Evolutionary conservation across 2,797 vertebrate species (phyloP).

Genomic region (Microchirus variegatus): DNA sequence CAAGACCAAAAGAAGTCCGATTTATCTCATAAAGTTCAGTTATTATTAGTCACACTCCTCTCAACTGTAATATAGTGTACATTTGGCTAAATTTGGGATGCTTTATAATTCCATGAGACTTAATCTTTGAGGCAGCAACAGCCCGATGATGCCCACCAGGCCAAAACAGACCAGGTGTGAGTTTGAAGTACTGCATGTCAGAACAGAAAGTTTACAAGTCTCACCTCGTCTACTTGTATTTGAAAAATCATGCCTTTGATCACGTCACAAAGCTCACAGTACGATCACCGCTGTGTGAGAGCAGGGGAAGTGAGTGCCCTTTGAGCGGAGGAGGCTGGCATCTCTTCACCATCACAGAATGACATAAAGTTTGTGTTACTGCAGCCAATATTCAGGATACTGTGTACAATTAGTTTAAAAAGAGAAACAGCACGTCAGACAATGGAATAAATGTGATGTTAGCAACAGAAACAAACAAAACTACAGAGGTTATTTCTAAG

Average conservation of each 20-base stretch:
- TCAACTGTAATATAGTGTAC: neutral
- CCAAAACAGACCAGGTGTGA: neutral
- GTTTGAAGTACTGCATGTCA: neutral
- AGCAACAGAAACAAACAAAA: neutral
- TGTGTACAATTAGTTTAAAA: neutral
- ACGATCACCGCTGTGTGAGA: too few relatives aligned
- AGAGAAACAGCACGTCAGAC: neutral
- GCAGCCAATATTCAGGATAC: neutral
- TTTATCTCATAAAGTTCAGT: conserved; percentile 15
- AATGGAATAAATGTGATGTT: neutral
- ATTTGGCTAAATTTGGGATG: neutral
- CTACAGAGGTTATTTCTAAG: neutral
- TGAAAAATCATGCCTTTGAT: too few relatives aligned
- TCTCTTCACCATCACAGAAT: neutral
- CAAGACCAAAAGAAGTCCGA: conserved; percentile 42
- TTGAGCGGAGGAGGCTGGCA: neutral
- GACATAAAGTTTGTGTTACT: neutral
- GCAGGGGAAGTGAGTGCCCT: too few relatives aligned
- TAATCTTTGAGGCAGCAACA: conserved; percentile 4
- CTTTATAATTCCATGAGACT: conserved; percentile 2
- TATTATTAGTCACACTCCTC: conserved; percentile 5
- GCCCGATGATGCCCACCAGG: neutral
- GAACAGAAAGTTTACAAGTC: neutral
- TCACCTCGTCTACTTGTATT: neutral
- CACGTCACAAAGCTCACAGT: too few relatives aligned